These are phyloP conservation scores for Boloria euphrosyne DNA, from an alignment of 2,888 invertebrate species.

Conservation along the genomic window DNA sequence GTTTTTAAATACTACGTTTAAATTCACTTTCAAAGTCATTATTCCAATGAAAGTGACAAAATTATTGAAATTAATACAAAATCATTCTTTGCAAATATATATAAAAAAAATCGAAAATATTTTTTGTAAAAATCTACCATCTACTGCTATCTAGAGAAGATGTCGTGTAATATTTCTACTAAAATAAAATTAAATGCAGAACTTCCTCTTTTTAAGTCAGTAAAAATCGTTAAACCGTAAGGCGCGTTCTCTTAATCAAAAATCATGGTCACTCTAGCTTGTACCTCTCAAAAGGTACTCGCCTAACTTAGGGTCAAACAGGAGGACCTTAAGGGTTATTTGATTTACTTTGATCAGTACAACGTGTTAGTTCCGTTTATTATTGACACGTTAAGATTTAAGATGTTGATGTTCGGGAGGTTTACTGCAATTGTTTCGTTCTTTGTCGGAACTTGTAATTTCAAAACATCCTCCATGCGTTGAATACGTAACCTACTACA, in stretches of 20 bases:
- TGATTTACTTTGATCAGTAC: constrained; percentile 65
- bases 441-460: background rate
- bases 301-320: constrained; percentile 49
- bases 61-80: too few species aligned
- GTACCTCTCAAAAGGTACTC: constrained; percentile 57
- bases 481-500: too few species aligned
- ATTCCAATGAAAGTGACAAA: too few species aligned
- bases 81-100: too few species aligned
- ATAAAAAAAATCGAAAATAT: too few species aligned
- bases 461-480: too few species aligned
- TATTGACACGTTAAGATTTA: constrained; percentile 22
- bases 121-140: too few species aligned
- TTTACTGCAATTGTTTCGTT: background rate
- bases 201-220: background rate
- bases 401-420: background rate
- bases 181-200: too few species aligned
- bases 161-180: too few species aligned
- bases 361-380: constrained; percentile 29
- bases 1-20: too few species aligned
- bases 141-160: too few species aligned
- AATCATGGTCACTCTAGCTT: constrained; percentile 25
- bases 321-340: constrained; percentile 56
- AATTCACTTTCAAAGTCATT: too few species aligned
- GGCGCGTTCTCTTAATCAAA: background rate
- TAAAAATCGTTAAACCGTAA: background rate